phyloP scores from a whole-genome alignment of 64 coral and sea anemone genomes.

The Porites lutea region DNA sequence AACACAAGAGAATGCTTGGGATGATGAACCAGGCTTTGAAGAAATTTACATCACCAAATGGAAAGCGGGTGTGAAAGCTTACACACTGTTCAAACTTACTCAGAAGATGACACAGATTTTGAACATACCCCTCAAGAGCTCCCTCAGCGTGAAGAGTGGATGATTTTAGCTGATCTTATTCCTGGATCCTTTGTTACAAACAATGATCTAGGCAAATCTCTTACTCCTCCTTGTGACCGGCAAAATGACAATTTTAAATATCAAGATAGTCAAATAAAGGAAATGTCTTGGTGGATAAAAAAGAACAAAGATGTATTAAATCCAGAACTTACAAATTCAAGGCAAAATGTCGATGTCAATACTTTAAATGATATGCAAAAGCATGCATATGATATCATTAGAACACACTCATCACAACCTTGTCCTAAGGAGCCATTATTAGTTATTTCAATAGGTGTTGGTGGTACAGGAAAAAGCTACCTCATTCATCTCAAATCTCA shows the following conservation, averaged over 20 bases:
- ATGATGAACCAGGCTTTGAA: conserved; percentile 6
- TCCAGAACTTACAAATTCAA: conserved; percentile 25
- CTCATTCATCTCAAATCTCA: too few relatives aligned
- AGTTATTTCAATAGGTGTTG: conserved; percentile 42
- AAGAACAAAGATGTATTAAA: conserved; percentile 51
- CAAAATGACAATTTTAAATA: conserved; percentile 67
- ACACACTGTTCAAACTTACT: conserved; percentile 29
- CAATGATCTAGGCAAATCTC: conserved; percentile 6
- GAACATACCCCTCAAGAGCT: conserved; percentile 7
- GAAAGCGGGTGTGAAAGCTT: conserved; percentile 57
- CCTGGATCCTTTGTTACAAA: conserved; percentile 41
- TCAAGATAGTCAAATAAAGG: conserved; percentile 73
- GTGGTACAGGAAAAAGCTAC: conserved; percentile 50
- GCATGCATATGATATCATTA: conserved; percentile 51
- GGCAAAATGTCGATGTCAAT: conserved; percentile 36
- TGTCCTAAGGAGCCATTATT: conserved; percentile 34
- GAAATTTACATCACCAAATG: conserved; percentile 52
- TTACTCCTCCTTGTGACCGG: conserved; percentile 45
- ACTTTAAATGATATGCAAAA: conserved; percentile 71
- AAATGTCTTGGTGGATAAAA: conserved; percentile 79
- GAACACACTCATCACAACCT: conserved; percentile 11
- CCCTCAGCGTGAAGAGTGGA: conserved; percentile 32
- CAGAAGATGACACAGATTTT: conserved; percentile 39
- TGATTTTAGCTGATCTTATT: conserved; percentile 49
- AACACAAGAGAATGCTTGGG: conserved; percentile 52